These are phyloP conservation scores for Gymnogyps californianus DNA, from an alignment of 2,113 vertebrate genomes.

Conservation along the genomic window DNA sequence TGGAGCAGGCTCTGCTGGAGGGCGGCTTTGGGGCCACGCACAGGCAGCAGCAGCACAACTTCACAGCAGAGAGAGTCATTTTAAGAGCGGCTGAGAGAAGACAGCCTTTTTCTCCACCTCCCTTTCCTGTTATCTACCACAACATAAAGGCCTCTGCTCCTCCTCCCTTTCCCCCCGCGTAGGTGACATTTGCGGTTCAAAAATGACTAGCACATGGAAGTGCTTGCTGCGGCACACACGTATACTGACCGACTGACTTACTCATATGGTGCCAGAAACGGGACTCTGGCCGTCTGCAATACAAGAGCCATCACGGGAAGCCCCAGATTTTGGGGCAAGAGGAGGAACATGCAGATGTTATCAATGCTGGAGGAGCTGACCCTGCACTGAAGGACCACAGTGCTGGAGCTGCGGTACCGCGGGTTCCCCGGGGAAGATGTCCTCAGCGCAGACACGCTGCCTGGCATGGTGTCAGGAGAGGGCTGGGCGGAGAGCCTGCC, in stretches of 20 bases:
- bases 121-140: not conserved
- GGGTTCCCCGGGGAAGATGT: not conserved
- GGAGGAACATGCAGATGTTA: not conserved
- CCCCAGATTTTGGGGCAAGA: not conserved
- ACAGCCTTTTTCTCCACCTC: not conserved
- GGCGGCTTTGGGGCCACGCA: not conserved
- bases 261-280: not conserved
- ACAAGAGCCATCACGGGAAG: not conserved
- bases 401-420: fast-evolving
- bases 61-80: not conserved
- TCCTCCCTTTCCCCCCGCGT: fast-evolving
- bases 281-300: not conserved
- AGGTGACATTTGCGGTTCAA: not conserved
- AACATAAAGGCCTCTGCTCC: not conserved
- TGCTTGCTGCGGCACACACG: not conserved
- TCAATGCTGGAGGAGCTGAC: not conserved
- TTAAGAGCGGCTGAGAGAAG: not conserved
- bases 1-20: not conserved
- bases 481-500: not conserved
- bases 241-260: fast-evolving
- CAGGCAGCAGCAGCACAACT: not conserved
- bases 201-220: not conserved
- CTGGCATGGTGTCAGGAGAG: not conserved
- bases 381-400: not conserved
- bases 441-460: not conserved